Percentiles rank a stretch among this genome's conserved stretches.
These are phyloP conservation scores for Caenorhabditis parvicauda DNA, from an alignment of 2,888 invertebrate genomes.

Conservation along the genomic window DNA sequence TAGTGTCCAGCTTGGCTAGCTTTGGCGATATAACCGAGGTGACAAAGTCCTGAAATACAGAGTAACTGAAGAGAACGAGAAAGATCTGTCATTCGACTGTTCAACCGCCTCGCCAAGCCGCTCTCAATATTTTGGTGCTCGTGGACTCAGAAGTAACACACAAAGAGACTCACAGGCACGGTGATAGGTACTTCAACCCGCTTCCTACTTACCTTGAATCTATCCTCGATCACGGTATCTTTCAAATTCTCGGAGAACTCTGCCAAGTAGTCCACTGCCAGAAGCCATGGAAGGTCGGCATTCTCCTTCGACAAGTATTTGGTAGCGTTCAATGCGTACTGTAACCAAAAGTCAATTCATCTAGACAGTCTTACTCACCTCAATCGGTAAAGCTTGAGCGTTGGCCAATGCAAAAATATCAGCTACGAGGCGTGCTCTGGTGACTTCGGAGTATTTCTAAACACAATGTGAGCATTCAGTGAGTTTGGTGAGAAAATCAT, in stretches of 20 bases:
- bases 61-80: too few species aligned
- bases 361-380: slow-evolving; percentile 17
- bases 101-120: too few species aligned
- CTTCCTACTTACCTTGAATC: slow-evolving; percentile 14
- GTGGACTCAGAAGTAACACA: too few species aligned
- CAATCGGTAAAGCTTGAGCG: slow-evolving; percentile 70
- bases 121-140: too few species aligned
- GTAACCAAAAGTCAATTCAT: background rate
- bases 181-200: background rate
- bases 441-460: slow-evolving; percentile 16
- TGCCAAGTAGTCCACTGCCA: slow-evolving; percentile 11
- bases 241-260: slow-evolving; percentile 16
- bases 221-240: slow-evolving; percentile 18
- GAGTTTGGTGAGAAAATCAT: slow-evolving; percentile 11
- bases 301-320: slow-evolving; percentile 33
- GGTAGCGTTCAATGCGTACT: slow-evolving; percentile 37
- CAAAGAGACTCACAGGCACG: background rate
- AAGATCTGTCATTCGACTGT: too few species aligned
- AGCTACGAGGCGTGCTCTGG: slow-evolving; percentile 76
- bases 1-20: background rate
- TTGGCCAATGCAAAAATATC: slow-evolving; percentile 71
- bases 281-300: slow-evolving; percentile 22
- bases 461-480: background rate
- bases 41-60: slow-evolving; percentile 14
- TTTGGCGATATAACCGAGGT: background rate